These are phyloP conservation scores for Malachius bipustulatus DNA, from an alignment of 2,888 invertebrate species.

Conservation along the genomic window DNA sequence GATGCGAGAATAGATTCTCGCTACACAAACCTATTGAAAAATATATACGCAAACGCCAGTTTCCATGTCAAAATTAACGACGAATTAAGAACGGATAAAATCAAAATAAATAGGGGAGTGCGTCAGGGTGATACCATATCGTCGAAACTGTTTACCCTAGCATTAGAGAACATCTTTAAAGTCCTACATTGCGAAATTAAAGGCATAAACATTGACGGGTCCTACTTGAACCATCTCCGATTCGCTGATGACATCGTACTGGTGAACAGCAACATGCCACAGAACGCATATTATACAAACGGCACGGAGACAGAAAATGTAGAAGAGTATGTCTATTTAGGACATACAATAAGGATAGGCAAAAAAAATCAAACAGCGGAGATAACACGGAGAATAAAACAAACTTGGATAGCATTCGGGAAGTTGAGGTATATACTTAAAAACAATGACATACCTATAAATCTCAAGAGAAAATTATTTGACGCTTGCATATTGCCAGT, in stretches of 20 bases:
- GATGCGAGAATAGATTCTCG: slow-evolving; percentile 11
- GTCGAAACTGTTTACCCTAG: slow-evolving; percentile 7
- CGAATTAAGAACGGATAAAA: slow-evolving; percentile 6
- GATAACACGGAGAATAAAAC: slow-evolving; percentile 4
- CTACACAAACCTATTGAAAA: slow-evolving; percentile 8
- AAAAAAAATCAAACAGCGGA: slow-evolving; percentile 8
- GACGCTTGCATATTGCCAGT: slow-evolving; percentile 1
- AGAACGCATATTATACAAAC: too few relatives aligned
- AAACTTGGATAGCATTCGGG: slow-evolving; percentile 7
- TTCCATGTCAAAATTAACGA: slow-evolving; percentile 11
- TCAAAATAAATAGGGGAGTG: slow-evolving; percentile 10
- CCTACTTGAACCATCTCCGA: neutral
- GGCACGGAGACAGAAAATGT: too few relatives aligned
- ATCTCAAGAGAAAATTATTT: slow-evolving; percentile 7
- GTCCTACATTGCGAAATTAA: neutral
- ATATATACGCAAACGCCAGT: slow-evolving; percentile 12
- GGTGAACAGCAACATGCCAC: too few relatives aligned
- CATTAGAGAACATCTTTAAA: neutral
- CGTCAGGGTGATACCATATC: slow-evolving; percentile 8
- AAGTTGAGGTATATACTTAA: slow-evolving; percentile 6
- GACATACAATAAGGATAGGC: slow-evolving; percentile 7
- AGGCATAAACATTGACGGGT: neutral
- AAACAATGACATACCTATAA: slow-evolving; percentile 9
- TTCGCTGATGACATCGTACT: neutral
- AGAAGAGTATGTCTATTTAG: neutral